Evolutionary conservation across 2,888 invertebrate species (phyloP), one percentile per base, ranked within the genome.

Genomic region (Phyto melanocephala): DNA sequence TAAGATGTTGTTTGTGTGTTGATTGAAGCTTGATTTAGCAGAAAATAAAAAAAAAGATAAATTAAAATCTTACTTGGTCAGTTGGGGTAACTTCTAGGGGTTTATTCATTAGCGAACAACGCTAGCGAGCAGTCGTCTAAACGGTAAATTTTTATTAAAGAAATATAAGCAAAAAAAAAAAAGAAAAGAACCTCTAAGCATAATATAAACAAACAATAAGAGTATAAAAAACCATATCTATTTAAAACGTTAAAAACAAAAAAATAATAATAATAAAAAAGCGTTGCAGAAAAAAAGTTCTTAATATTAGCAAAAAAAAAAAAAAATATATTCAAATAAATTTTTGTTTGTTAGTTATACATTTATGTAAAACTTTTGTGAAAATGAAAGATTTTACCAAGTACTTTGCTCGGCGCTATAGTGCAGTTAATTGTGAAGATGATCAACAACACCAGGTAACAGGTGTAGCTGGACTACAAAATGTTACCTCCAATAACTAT

Each of bases 371-470:
- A 74, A 75, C 35, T 33, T 37, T 17, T 17, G 58, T 70, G 28
- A 54, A 63, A 40, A 94, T 94, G 94, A 94, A 94, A 90, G 94
- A 94, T 85, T 88, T 94, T 17, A 91, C 92, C 85, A 92, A 93
- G 90, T 92, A 94, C 85, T 94, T 93, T 60, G 92, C 92, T 2
- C 91, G 93, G 70, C 92, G 92, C 15, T 94, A 94, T 86, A 92
- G 93, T 37, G 91, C 92, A 28, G 93, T 93, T 54, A 93, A 92
- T 86, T 89, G 91, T 0, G 90, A 85, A 83, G 91, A 91, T 70
- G 88, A 87, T 47, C 86, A 86, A 76, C 81, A 76, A 15, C 58
- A 42, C 22, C 58, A 85, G 24, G 67, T 84, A n/a, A 10, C 62
- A 83, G 77, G 71, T 84, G 84, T 70, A 84, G 84, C 50, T 65